phyloP scores from a whole-genome alignment of 2,797 vertebrate species.

The Gallirallus australis region DNA sequence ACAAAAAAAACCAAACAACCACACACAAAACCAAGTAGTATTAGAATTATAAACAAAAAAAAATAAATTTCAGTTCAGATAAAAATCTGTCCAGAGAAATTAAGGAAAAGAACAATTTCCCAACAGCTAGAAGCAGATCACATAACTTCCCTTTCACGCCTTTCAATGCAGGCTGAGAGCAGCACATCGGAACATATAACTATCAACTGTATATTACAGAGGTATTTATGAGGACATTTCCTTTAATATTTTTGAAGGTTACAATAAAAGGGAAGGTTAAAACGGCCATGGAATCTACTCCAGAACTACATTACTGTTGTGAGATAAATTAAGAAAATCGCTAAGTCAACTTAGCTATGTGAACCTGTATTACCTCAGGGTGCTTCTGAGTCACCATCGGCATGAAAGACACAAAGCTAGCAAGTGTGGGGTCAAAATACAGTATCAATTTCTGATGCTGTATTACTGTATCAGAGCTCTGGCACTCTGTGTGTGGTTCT shows the following conservation, averaged over 20 bases:
- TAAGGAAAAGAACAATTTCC: neutral
- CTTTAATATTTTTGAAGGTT: neutral
- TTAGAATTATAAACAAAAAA: neutral
- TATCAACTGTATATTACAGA: neutral
- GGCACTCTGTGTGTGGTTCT: neutral
- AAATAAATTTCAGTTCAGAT: neutral
- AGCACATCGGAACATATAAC: neutral
- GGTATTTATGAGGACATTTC: neutral
- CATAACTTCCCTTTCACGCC: neutral
- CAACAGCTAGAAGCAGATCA: neutral
- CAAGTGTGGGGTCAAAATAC: neutral
- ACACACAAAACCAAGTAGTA: neutral
- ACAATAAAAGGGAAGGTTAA: neutral
- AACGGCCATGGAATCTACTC: neutral
- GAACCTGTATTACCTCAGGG: neutral
- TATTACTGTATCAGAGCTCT: neutral
- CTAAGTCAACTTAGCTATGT: neutral
- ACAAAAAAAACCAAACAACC: no score
- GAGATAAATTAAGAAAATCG: neutral
- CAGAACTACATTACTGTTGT: neutral
- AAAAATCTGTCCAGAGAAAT: neutral
- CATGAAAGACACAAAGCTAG: neutral
- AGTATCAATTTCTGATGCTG: neutral
- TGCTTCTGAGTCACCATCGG: neutral
- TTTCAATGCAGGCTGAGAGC: neutral